Evolutionary conservation across 2,113 vertebrate genomes (phyloP).

Genomic region (Lutjanus erythropterus): DNA sequence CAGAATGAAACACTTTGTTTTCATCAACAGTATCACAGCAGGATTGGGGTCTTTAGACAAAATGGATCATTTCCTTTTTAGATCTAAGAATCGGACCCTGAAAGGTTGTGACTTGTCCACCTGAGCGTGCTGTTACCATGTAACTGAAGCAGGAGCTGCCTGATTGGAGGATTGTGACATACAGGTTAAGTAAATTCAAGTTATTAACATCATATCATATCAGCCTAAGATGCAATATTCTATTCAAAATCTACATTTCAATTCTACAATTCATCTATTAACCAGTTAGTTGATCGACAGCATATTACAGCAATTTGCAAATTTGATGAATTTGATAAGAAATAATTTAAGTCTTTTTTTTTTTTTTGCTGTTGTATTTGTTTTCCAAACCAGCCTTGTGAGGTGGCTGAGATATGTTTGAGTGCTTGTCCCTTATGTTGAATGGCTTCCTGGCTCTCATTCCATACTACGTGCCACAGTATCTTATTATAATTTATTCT

Average conservation of each 20-base stretch:
- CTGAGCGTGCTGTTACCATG: background rate
- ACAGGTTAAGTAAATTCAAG: background rate
- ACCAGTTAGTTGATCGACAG: background rate
- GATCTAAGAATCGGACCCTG: background rate
- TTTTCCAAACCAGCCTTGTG: too few species aligned
- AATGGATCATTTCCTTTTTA: background rate
- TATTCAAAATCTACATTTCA: background rate
- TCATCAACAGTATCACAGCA: background rate
- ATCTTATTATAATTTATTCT: too few species aligned
- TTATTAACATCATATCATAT: background rate
- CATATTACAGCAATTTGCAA: too few species aligned
- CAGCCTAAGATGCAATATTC: background rate
- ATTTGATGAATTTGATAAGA: too few species aligned
- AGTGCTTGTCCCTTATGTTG: too few species aligned
- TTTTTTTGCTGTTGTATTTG: too few species aligned
- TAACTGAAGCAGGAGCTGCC: background rate
- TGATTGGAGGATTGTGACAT: too few species aligned
- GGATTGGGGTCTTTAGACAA: background rate
- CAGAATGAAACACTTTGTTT: conserved; percentile 12
- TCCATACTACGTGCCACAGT: too few species aligned
- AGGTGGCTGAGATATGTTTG: too few species aligned
- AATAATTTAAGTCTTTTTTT: background rate
- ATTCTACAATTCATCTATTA: background rate
- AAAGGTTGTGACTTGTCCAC: background rate
- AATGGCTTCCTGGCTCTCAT: too few species aligned